Evolutionary conservation across 2,113 vertebrate species (phyloP), one percentile per base, ranked within the genome.

Genomic region (Sporophila hypoxantha): DNA sequence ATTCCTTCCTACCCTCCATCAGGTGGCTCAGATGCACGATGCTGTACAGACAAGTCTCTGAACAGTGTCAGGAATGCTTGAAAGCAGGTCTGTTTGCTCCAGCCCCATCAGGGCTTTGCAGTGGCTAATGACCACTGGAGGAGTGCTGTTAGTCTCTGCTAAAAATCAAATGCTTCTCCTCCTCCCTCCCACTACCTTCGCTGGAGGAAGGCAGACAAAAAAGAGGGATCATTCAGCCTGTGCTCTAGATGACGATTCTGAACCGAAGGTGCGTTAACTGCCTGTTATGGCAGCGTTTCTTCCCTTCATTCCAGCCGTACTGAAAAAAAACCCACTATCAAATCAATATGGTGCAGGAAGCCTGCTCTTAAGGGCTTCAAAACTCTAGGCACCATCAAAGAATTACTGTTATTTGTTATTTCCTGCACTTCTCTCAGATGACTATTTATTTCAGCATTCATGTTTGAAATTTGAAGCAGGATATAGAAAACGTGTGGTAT

Each of bases 351-450:
- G 55, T 87, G 52, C 32, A 59, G n/a, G 26, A 85, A 85, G 32
- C 37, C 71, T 87, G 25, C 46, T 75, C 65, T 94, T 95, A 92
- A 94, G 90, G 90, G 79, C 79, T 91, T 93, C 76, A 57, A 90
- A 93, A 84, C 88, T 71, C 61, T 61, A 91, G 52, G 47, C 74
- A 65, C 46, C 36, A 84, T 42, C 71, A 57, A 89, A 83, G 61
- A 95, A 93, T 89, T 76, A 74, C 87, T 88, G 59, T 90, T 93
- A 90, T 87, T 94, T 95, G 44, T 84, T 92, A 59, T 93, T 95
- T 85, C 52, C 64, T 88, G 32, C 55, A 69, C 80, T 92, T 76
- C 69, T 93, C 87, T 78, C 87, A 93, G 87, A 91, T 88, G 73
- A 92, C 67, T 78, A 2, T 81, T 90, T 91, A 61, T 95, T 96